phyloP scores from a whole-genome alignment of 2,888 invertebrate genomes.

The Dryocosmus kuriphilus region DNA sequence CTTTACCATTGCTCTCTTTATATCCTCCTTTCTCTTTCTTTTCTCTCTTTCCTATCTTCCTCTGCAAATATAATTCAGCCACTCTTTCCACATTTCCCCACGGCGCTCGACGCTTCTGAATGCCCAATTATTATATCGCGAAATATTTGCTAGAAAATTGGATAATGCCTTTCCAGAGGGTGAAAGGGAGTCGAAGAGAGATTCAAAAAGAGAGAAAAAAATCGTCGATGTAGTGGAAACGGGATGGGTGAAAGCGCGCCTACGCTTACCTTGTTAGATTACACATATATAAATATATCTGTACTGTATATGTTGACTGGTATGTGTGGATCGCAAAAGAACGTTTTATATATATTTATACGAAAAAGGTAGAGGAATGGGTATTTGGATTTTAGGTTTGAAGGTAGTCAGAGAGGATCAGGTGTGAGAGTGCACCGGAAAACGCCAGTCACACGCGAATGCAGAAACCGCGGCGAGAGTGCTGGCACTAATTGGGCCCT shows the following conservation, averaged over 20 bases:
- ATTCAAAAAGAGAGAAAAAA: conserved; percentile 45
- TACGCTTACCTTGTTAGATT: not conserved
- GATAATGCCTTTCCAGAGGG: conserved; percentile 64
- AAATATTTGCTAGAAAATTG: conserved; percentile 72
- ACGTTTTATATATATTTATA: conserved; percentile 1
- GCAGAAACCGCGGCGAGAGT: conserved; percentile 74
- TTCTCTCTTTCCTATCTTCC: conserved; percentile 43
- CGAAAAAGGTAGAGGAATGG: not conserved
- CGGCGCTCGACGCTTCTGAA: conserved; percentile 61
- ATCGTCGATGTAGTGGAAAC: conserved; percentile 47
- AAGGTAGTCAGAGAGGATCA: conserved; percentile 45
- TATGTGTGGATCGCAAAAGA: not conserved
- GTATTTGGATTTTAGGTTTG: conserved; percentile 5
- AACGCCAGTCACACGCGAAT: conserved; percentile 73
- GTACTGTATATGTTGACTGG: not conserved
- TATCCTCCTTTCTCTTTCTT: not conserved
- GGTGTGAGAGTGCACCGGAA: conserved; percentile 64
- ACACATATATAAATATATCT: not conserved
- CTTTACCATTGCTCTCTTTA: conserved; percentile 31
- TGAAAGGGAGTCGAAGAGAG: conserved; percentile 48
- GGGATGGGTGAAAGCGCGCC: conserved; percentile 66
- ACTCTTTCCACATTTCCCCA: conserved; percentile 50
- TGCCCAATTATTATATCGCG: conserved; percentile 74
- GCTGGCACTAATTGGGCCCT: conserved; percentile 77
- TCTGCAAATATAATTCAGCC: conserved; percentile 64